These are phyloP conservation scores for Leistus spinibarbis DNA, from an alignment of 2,888 invertebrate genomes.

Conservation along the genomic window DNA sequence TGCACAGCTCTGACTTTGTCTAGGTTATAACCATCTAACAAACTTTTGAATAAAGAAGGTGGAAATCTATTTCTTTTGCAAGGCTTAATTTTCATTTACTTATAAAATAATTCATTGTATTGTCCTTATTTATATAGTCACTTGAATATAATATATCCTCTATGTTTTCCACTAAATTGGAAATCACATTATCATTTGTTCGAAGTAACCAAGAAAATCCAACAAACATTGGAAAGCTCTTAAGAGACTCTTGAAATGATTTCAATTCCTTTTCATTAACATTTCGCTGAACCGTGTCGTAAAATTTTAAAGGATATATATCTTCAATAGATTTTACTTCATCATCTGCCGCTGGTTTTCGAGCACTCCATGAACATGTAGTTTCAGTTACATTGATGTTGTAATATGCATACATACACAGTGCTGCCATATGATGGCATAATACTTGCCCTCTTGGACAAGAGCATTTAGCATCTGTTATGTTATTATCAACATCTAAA, in stretches of 20 bases:
- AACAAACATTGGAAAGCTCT: conserved; percentile 1
- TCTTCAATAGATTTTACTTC: conserved; percentile 7
- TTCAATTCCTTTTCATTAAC: no score
- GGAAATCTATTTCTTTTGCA: no score
- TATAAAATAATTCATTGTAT: neutral
- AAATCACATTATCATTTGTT: neutral
- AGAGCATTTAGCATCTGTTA: neutral
- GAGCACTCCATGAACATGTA: neutral
- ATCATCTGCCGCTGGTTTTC: neutral
- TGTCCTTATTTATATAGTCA: neutral
- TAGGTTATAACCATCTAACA: conserved; percentile 10
- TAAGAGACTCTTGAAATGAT: no score
- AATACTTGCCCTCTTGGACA: conserved; percentile 13
- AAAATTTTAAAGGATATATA: neutral
- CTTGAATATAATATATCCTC: neutral
- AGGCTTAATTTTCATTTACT: no score
- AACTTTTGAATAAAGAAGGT: conserved; percentile 1
- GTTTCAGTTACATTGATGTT: conserved; percentile 11
- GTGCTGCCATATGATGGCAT: conserved; percentile 17
- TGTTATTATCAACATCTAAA: no score
- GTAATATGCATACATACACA: conserved; percentile 7
- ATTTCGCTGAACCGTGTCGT: conserved; percentile 9
- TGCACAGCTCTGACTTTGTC: conserved; percentile 12
- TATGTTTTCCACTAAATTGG: neutral
- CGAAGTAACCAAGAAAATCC: conserved; percentile 10